A percentile compares a stretch with the other conserved stretches of the same genome.
Evolutionary conservation across 2,888 invertebrate genomes (phyloP).

Genomic region (Clunio marinus): DNA sequence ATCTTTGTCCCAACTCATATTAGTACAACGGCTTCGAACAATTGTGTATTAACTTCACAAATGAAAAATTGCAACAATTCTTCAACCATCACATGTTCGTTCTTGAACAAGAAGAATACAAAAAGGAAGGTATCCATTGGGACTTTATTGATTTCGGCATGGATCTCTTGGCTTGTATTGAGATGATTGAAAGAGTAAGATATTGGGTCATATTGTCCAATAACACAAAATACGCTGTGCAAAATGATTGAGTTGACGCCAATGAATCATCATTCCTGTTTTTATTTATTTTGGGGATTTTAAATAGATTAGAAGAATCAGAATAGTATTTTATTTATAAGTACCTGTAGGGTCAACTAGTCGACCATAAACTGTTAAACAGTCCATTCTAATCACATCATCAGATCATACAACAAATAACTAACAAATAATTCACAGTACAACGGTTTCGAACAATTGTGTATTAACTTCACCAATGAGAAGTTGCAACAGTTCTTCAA

Average conservation of each 20-base stretch:
- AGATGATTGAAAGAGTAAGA: constrained; percentile 88
- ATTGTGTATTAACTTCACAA: constrained; percentile 97
- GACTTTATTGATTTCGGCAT: constrained; percentile 96
- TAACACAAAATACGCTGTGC: no score
- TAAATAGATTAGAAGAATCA: no score
- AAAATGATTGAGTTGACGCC: no score
- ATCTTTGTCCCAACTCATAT: not conserved
- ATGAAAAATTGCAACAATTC: constrained; percentile 96
- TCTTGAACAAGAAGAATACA: constrained; percentile 95
- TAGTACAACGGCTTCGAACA: constrained; percentile 95
- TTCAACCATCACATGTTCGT: constrained; percentile 99
- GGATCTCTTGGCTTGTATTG: constrained; percentile 93
- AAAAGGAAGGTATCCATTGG: constrained; percentile 91
- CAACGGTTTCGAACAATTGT: constrained; percentile 97
- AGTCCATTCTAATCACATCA: not conserved
- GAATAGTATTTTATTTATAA: no score
- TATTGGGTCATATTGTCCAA: not conserved
- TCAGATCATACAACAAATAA: not conserved
- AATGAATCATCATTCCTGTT: no score
- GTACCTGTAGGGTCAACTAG: no score
- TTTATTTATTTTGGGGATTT: no score
- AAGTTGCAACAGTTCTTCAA: constrained; percentile 98
- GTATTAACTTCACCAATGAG: constrained; percentile 98
- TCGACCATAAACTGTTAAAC: no score
- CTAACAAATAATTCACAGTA: constrained; percentile 56